Percentiles rank a stretch among this genome's conserved stretches.
These are phyloP conservation scores for Gymnarchus niloticus DNA, from an alignment of 2,113 vertebrate genomes.

Conservation along the genomic window DNA sequence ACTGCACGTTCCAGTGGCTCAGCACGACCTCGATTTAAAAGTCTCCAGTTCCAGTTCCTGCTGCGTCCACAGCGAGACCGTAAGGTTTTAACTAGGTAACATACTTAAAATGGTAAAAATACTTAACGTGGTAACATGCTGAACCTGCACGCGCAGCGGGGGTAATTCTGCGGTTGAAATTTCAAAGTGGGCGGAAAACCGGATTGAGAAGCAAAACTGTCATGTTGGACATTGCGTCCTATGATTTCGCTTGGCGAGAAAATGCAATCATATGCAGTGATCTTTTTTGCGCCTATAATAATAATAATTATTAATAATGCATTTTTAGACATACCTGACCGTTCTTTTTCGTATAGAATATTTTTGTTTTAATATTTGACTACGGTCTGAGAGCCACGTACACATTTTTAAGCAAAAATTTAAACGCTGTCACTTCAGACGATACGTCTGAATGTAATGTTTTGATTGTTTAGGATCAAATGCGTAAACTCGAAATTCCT, in stretches of 20 bases:
- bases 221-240: not conserved
- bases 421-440: too few species aligned
- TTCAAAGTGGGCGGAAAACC: not conserved
- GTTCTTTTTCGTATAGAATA: too few species aligned
- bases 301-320: too few species aligned
- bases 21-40: constrained; percentile 1
- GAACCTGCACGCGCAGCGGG: not conserved
- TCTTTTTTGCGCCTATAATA: not conserved
- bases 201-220: not conserved
- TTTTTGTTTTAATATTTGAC: too few species aligned
- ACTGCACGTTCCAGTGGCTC: not conserved
- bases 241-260: not conserved
- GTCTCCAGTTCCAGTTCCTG: not conserved
- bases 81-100: constrained; percentile 14
- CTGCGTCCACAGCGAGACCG: not conserved
- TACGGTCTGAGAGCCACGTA: too few species aligned
- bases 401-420: too few species aligned
- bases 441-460: too few species aligned
- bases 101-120: not conserved
- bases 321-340: too few species aligned
- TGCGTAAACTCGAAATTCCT: not conserved
- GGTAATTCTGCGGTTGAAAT: not conserved
- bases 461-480: not conserved
- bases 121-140: not conserved
- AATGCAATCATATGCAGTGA: not conserved